Evolutionary conservation across 2,113 vertebrate genomes (phyloP).

Genomic region (Okapia johnstoni): DNA sequence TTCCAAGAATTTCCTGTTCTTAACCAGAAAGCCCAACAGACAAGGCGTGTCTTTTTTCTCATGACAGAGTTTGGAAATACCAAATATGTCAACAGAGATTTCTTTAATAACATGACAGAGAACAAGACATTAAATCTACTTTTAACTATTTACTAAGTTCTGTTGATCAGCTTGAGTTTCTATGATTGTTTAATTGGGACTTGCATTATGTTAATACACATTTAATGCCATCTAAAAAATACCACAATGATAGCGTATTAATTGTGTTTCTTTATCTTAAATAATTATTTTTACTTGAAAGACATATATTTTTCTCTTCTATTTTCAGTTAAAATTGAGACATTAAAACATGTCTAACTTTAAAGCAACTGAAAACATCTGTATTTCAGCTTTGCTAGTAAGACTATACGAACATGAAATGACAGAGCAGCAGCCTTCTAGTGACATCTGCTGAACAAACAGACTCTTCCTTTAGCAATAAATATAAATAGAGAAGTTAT

Average conservation of each 20-base stretch:
- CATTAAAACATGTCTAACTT: background rate
- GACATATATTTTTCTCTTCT: background rate
- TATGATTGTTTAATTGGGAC: background rate
- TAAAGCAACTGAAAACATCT: background rate
- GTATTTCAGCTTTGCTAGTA: background rate
- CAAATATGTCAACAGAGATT: background rate
- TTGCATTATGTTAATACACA: background rate
- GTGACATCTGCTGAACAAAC: conserved; percentile 77
- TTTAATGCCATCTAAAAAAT: background rate
- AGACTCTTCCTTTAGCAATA: background rate
- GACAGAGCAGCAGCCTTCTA: conserved; percentile 53
- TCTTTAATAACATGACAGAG: background rate
- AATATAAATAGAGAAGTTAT: background rate
- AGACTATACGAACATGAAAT: background rate
- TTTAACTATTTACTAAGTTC: background rate
- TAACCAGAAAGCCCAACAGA: background rate
- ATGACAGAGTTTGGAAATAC: background rate
- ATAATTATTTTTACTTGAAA: background rate
- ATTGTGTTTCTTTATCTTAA: background rate
- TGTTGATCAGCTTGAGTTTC: background rate
- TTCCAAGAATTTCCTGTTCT: background rate
- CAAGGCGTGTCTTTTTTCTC: background rate
- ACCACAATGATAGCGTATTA: background rate
- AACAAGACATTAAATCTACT: background rate
- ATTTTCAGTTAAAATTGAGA: background rate